Base-by-base conservation (phyloP, 1,140 invertebrate genomes). In the Leptinotarsa lineolata region DNA sequence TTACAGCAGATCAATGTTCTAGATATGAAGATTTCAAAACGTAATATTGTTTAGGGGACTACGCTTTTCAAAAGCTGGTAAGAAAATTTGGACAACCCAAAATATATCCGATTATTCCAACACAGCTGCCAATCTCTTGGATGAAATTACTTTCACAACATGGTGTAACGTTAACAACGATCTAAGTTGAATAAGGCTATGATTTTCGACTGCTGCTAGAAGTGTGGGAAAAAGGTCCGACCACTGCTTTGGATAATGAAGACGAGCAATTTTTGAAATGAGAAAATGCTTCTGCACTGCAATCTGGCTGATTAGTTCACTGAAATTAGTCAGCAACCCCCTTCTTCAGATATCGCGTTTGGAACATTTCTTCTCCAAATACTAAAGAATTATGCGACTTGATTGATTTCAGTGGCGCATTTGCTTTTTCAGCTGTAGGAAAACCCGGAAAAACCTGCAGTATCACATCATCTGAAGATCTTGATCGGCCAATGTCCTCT, bases 211-310 rank as follows among this genome's bases (percentile, higher is more conserved):
- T 44, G 87, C 88, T 84, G 90, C 88, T 54, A 97, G 83, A 15
- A 98, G 83, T 18, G 91, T 91, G n/a, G 95, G 95, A 63, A 98
- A 86, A 70, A 98, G 83, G 60, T 91, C 89, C 4, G 90, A 90
- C 97, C 96, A 98, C 80, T 93, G 90, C 74, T 88, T 88, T 1
- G 95, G 95, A 83, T 91, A 95, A 82, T 97, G 96, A 75, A 91
- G 89, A 74, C 94, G 90, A 22, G 95, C 94, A 77, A 97, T 92
- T 88, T 95, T 97, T 1, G 91, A 89, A 78, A 95, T 92, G 2
- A 97, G 83, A 2, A 97, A 93, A 46, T 95, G 94, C 67, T 96
- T 85, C 84, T 98, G 96, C 5, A 92, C 88, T 12, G 95, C 94
- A 79, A 98, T 91, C 86, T 95, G 93, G 73, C 91, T 90, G 3